Percentiles rank a stretch among this genome's conserved stretches.
Conservation (phyloP, 2,888 invertebrate genomes). For the Listrodromus nycthemerus region DNA sequence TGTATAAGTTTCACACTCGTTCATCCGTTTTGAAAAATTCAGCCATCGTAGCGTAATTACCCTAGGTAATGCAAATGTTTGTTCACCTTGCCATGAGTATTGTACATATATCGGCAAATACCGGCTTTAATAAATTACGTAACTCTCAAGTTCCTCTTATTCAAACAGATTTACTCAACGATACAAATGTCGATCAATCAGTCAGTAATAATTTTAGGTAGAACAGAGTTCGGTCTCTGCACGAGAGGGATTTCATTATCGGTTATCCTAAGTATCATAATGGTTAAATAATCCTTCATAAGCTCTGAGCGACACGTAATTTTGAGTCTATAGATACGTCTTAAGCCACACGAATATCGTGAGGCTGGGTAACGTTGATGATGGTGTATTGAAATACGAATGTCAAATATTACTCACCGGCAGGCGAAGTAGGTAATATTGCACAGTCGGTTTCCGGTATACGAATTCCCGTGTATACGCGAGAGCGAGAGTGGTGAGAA, state of each 20-base stretch:
- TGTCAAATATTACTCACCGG: conserved; percentile 40
- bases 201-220: neutral
- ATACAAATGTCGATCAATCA: neutral
- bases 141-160: neutral
- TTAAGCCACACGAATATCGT: neutral
- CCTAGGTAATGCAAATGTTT: neutral
- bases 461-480: conserved; percentile 16
- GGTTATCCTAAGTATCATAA: neutral
- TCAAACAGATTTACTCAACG: neutral
- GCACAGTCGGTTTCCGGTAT: conserved; percentile 42
- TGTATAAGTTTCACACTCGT: neutral
- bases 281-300: neutral
- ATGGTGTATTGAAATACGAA: conserved; percentile 50
- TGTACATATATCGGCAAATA: neutral
- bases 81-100: neutral
- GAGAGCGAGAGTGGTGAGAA: conserved; percentile 6
- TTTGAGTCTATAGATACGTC: neutral
- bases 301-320: neutral
- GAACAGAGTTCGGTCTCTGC: neutral
- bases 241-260: neutral
- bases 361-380: conserved; percentile 26
- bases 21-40: neutral
- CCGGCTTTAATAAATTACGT: neutral
- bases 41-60: neutral
- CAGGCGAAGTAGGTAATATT: conserved; percentile 43